Evolutionary conservation across 2,888 invertebrate genomes (phyloP), one percentile per base, ranked within the genome.

Genomic region (Balanococcus diminutus): DNA sequence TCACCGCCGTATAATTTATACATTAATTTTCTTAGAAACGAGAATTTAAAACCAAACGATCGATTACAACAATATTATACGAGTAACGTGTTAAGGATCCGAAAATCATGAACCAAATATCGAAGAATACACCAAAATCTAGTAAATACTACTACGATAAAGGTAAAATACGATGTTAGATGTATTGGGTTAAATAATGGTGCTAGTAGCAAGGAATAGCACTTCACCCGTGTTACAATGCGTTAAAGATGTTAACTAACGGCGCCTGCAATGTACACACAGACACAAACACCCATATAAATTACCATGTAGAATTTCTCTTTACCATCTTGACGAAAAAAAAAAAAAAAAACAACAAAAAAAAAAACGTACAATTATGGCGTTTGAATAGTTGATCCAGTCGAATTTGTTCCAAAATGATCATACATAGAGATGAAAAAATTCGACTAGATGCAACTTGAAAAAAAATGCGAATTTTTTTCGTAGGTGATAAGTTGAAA

Each of bases 171-270:
- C 36, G 67, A 84, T 39, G 36, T 72, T 72, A 84, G 22, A 61
- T 36, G 67, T 39, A 82, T 1, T 61, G 42, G 16, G 36, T 51
- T 83, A 42, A 39, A 81, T 36, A 25, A 32, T 32, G 83, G 56
- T 83, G 83, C 56, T 83, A 83, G 83, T 83, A 83, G 56, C 51
- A 25, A 84, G 72, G 75, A 84, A 84, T 72, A 84, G 72, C 84
- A 84, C 42, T 84, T 84, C 84, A 84, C 84, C 83, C 84, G 75
- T 84, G 36, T 32, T 75, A 84, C 72, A 72, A 84, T 72, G 84
- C 84, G 72, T 84, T 56, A 84, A 84, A 67, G 75, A 46, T 84
- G 84, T 84, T 84, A 84, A 75, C 79, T 84, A 84, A 67, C 84
- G 84, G 84, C 84, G 84, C 84, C 84, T 84, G 84, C 42, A 84